These are phyloP conservation scores for Meriones psammophilus DNA, from an alignment of 2,797 vertebrate species.

Conservation along the genomic window DNA sequence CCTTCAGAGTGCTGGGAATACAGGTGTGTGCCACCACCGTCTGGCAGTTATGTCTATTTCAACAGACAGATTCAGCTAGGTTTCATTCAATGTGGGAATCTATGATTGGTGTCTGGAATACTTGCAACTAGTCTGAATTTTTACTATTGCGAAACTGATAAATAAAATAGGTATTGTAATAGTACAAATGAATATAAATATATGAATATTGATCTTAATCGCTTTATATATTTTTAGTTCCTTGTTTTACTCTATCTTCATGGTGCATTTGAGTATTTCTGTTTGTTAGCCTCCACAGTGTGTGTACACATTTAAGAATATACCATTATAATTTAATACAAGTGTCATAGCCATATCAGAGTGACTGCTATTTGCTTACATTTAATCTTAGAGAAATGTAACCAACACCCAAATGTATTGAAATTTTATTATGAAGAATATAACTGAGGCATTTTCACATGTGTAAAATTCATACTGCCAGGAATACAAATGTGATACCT, in stretches of 20 bases:
- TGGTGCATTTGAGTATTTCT: neutral
- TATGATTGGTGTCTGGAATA: neutral
- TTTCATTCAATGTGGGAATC: conserved; percentile 28
- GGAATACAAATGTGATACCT: neutral
- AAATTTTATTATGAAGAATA: neutral
- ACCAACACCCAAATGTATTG: neutral
- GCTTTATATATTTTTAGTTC: neutral
- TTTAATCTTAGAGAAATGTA: conserved; percentile 31
- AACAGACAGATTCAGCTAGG: neutral
- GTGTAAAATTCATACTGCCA: neutral
- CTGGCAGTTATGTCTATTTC: neutral
- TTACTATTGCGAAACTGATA: conserved; percentile 58
- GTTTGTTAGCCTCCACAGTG: neutral
- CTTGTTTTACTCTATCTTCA: neutral
- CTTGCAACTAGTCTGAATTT: conserved; percentile 45
- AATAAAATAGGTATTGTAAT: neutral
- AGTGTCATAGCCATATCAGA: neutral
- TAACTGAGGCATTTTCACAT: neutral
- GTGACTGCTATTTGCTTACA: neutral
- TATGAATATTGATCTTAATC: neutral
- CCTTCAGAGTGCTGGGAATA: no score
- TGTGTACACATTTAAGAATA: neutral
- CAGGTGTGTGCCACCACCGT: no score
- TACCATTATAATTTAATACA: neutral
- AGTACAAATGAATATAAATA: neutral